These are phyloP conservation scores for Drosophila baimaii DNA, from an alignment of 1,140 invertebrate species.

Conservation along the genomic window DNA sequence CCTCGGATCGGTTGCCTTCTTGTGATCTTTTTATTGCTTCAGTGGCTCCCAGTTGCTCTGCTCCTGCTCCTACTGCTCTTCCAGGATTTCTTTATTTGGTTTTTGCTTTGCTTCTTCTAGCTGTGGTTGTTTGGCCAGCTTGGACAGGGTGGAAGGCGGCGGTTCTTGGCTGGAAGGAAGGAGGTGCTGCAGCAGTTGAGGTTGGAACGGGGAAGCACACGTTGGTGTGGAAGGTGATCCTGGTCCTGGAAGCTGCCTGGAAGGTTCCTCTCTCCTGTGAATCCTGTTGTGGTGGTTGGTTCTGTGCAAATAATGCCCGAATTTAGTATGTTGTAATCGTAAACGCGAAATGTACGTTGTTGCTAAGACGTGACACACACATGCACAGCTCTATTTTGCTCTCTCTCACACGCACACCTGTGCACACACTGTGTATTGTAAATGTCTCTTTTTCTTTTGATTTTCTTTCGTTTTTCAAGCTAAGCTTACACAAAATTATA, in stretches of 20 bases:
- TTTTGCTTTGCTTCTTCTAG: not conserved
- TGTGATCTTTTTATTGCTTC: conserved; percentile 1
- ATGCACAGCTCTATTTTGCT: conserved; percentile 39
- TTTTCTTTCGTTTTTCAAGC: conserved; percentile 49
- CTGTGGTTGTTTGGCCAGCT: conserved; percentile 28
- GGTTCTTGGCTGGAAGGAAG: conserved; percentile 18
- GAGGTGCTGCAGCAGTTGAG: conserved; percentile 5
- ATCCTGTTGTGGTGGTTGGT: conserved; percentile 40
- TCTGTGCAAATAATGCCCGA: conserved; percentile 66
- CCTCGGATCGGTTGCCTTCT: not conserved
- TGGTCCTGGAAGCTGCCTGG: conserved; percentile 46
- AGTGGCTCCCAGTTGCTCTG: not conserved
- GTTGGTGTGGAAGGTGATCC: conserved; percentile 13
- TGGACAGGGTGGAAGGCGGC: conserved; percentile 29
- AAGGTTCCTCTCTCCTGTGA: conserved; percentile 40
- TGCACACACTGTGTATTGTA: conserved; percentile 9
- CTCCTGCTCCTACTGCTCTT: not conserved
- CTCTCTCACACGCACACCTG: conserved; percentile 33
- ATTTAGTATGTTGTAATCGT: conserved; percentile 79
- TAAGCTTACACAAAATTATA: conserved; percentile 28
- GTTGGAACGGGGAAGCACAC: conserved; percentile 39
- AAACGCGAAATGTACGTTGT: conserved; percentile 69
- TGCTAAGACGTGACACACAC: conserved; percentile 76
- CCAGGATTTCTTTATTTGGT: not conserved
- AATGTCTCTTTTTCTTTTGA: conserved; percentile 24